Conservation (phyloP, 2,797 vertebrate species). For the Neomorphus geoffroyi region DNA sequence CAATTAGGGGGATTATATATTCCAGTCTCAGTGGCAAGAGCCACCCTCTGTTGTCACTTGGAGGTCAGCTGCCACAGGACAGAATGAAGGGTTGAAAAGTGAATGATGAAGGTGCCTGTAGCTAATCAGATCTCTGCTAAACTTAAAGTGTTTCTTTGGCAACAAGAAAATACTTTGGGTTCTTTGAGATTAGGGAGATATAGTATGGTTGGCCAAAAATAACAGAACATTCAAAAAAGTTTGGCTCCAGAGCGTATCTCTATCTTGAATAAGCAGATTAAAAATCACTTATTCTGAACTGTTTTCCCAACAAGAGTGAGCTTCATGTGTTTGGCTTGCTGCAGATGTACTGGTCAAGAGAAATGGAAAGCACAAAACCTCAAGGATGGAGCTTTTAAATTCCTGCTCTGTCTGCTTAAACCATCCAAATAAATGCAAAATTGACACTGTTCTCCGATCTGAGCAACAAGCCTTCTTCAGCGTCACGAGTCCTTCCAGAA, state of each 20-base stretch:
- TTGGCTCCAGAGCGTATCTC: conserved; percentile 28
- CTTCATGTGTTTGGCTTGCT: conserved; percentile 1
- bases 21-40: neutral
- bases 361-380: neutral
- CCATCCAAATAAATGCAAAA: conserved; percentile 4
- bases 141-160: conserved; percentile 53
- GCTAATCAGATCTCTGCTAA: conserved; percentile 31
- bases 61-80: neutral
- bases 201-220: conserved; percentile 26
- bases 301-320: conserved; percentile 22
- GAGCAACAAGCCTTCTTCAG: neutral
- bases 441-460: neutral
- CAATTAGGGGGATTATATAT: neutral
- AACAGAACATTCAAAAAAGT: conserved; percentile 51
- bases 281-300: conserved; percentile 43
- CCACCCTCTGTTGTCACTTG: neutral
- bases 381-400: neutral
- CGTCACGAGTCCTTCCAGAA: neutral
- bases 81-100: neutral
- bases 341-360: neutral
- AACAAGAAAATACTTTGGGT: conserved; percentile 44
- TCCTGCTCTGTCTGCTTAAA: neutral
- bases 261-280: conserved; percentile 64
- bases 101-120: neutral
- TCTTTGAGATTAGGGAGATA: conserved; percentile 58